Conservation (phyloP, 2,888 invertebrate species). For the Caenorhabditis sp. region DNA sequence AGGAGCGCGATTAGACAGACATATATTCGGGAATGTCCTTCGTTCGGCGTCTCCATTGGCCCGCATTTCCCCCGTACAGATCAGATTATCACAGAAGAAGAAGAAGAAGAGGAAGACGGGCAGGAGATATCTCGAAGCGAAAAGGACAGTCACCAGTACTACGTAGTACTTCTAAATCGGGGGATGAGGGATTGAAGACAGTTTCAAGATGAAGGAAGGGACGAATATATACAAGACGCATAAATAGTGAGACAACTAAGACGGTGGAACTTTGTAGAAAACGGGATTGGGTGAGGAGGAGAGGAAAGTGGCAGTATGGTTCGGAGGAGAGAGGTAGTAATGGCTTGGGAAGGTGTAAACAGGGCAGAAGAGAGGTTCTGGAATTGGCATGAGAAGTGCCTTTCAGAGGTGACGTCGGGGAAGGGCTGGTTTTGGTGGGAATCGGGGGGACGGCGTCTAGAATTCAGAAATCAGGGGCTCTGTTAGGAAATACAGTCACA, state of each 20-base stretch:
- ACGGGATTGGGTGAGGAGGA: neutral
- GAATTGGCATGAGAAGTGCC: constrained; percentile 6
- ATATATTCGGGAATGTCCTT: constrained; percentile 5
- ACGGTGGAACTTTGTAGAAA: constrained; percentile 4
- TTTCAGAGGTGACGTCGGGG: neutral
- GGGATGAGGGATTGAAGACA: no score
- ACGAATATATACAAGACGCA: no score
- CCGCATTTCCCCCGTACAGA: neutral
- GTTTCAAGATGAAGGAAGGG: neutral
- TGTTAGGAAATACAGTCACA: no score
- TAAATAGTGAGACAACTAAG: neutral
- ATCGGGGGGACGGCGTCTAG: neutral
- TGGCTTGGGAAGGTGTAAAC: constrained; percentile 10
- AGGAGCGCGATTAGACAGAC: constrained; percentile 11
- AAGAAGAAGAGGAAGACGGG: no score
- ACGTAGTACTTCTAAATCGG: neutral
- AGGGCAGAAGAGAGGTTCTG: neutral
- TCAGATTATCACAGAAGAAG: constrained; percentile 12
- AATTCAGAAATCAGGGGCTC: neutral
- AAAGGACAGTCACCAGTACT: constrained; percentile 21
- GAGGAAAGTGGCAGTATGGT: constrained; percentile 2
- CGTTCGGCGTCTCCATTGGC: neutral
- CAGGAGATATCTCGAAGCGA: constrained; percentile 19
- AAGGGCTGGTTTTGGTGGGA: constrained; percentile 1
- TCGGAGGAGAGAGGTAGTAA: constrained; percentile 4